These are phyloP conservation scores for Trichosurus vulpecula DNA, from an alignment of 2,797 vertebrate species.

Conservation along the genomic window DNA sequence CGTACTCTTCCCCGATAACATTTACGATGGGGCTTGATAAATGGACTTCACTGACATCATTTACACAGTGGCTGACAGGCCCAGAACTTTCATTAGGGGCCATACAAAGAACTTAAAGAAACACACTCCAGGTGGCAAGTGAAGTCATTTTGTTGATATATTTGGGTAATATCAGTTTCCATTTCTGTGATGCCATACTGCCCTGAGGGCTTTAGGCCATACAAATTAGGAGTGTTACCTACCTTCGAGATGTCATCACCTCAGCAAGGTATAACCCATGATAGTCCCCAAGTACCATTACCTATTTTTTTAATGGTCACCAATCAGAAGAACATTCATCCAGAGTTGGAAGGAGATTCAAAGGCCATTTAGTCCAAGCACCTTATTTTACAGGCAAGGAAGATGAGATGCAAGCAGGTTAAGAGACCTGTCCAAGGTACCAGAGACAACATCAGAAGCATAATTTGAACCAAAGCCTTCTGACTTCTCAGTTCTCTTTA, in stretches of 20 bases:
- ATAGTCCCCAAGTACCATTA: neutral
- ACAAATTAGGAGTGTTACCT: neutral
- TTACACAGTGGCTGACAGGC: neutral
- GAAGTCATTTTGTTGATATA: neutral
- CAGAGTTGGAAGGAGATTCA: neutral
- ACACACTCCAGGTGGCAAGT: neutral
- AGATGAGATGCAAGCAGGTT: neutral
- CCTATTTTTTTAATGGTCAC: neutral
- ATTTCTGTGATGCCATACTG: neutral
- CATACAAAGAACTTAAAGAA: conserved; percentile 29
- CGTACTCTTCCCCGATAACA: neutral
- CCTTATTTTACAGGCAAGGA: neutral
- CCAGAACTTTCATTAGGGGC: neutral
- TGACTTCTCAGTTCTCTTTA: neutral
- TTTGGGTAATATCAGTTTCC: neutral
- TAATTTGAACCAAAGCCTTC: neutral
- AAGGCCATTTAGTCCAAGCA: neutral
- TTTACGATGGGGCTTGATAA: neutral
- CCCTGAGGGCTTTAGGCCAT: neutral
- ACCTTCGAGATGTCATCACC: neutral
- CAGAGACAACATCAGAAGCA: neutral
- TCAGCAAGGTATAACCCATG: neutral
- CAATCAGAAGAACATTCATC: neutral
- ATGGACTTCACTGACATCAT: neutral
- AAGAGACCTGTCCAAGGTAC: neutral